Evolutionary conservation across 2,113 vertebrate genomes (phyloP).

Genomic region (Protobothrops mucrosquamatus): DNA sequence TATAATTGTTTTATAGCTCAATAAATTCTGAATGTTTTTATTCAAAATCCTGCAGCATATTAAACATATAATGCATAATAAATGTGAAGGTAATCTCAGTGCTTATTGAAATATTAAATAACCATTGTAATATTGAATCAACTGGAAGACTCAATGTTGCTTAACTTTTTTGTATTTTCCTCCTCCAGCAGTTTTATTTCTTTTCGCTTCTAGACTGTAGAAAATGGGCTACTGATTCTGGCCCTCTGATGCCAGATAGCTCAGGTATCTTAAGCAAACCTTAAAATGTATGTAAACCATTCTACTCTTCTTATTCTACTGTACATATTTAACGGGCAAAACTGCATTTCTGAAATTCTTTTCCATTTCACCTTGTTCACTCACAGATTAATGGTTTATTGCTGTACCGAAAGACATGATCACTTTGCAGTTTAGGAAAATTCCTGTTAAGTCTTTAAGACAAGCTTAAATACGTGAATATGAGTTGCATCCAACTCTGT

Average conservation of each 20-base stretch:
- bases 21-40: conserved; percentile 15
- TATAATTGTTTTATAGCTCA: conserved; percentile 43
- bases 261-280: conserved; percentile 14
- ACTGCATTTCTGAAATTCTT: not conserved
- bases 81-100: conserved; percentile 28
- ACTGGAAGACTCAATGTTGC: conserved; percentile 37
- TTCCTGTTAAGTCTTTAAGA: not conserved
- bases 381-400: not conserved
- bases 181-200: not conserved
- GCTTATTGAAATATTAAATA: conserved; percentile 30
- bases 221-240: not conserved
- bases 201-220: conserved; percentile 18
- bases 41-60: conserved; percentile 46
- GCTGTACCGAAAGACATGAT: not conserved
- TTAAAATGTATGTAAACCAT: not conserved
- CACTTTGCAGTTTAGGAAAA: not conserved
- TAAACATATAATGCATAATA: conserved; percentile 25
- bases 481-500: not conserved
- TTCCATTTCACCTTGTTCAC: not conserved
- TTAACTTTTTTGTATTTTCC: not conserved
- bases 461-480: not conserved
- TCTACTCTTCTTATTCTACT: not conserved
- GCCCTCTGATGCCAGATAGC: conserved; percentile 21
- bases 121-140: conserved; percentile 13
- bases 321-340: not conserved